phyloP scores from a whole-genome alignment of 2,113 vertebrate species.

The Plotosus lineatus region DNA sequence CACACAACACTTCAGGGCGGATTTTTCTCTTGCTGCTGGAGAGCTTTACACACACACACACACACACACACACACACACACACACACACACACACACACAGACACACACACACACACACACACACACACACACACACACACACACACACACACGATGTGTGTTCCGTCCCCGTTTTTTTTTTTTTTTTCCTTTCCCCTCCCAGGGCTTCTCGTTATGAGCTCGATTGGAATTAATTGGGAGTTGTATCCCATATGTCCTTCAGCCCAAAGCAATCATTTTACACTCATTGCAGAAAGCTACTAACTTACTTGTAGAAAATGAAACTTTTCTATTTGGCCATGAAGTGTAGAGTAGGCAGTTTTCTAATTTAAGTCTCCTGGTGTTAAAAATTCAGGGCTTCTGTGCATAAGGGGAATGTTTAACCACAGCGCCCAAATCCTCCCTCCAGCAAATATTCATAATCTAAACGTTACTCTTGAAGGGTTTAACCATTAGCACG shows the following conservation, averaged over 20 bases:
- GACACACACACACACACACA: no score
- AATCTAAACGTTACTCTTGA: conserved; percentile 66
- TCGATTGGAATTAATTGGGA: conserved; percentile 30
- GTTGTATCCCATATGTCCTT: conserved; percentile 25
- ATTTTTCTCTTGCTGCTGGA: not conserved
- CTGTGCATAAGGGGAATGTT: conserved; percentile 68
- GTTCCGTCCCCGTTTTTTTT: not conserved
- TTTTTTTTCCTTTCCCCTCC: not conserved
- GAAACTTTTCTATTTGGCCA: not conserved
- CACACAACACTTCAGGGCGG: not conserved
- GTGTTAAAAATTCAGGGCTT: conserved; percentile 62
- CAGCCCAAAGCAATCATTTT: conserved; percentile 24
- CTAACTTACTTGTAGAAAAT: conserved; percentile 18
- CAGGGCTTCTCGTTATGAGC: not conserved
- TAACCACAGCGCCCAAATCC: conserved; percentile 58
- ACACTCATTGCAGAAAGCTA: not conserved
- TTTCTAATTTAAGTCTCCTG: conserved; percentile 65
- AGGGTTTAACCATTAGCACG: conserved; percentile 69
- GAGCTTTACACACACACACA: no score
- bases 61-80: no score
- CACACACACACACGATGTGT: no score
- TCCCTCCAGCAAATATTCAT: conserved; percentile 72
- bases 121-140: no score
- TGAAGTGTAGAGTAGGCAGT: conserved; percentile 60
- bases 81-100: no score